Base-by-base conservation (phyloP, 1,140 invertebrate species). In the Caerostris darwini region DNA sequence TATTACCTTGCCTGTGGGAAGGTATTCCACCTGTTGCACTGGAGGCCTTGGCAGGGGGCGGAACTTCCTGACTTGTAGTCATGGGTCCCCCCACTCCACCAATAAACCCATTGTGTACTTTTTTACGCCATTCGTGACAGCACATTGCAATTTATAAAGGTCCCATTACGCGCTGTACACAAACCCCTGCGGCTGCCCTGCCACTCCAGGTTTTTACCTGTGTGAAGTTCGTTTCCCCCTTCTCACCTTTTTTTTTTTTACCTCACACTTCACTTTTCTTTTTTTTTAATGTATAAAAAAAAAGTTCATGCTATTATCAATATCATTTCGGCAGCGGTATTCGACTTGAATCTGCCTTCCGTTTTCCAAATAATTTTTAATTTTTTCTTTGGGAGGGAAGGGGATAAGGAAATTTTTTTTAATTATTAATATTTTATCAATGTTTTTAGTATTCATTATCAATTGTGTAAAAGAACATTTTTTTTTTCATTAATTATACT, bases 61-160 rank as follows among this genome's bases (percentile, higher is more conserved):
- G 19, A 57, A 87, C 83, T 93, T 93, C 83, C 83, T 93, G 82
- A 69, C 92, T 34, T 77, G 50, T 34, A 17, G 53, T 77, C 7
- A 77, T 77, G 34, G 71, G 64, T 89, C 87, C 54, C 90, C 90
- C 81, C 54, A 56, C 61, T 93, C 71, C 64, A 59, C 56, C 12
- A 85, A 53, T 87, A 61, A 93, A 93, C 82, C 92, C 92, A 93
- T 93, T 93, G 92, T 93, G 64, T 93, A 93, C 83, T 87, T 87
- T 93, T 93, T 93, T 87, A 71, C 92, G 19, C 83, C 61, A 69
- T 71, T 59, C 83, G 59, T 92, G 90, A 91, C 77, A 91, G 19
- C 54, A 34, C 19, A 82, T 58, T 91, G 90, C 90, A 82, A 91
- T 91, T 91, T 91, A 91, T 91, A 91, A 91, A 91, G 90, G 12